Evolutionary conservation across 2,888 invertebrate species (phyloP).

Genomic region (Nymphalis c-album): DNA sequence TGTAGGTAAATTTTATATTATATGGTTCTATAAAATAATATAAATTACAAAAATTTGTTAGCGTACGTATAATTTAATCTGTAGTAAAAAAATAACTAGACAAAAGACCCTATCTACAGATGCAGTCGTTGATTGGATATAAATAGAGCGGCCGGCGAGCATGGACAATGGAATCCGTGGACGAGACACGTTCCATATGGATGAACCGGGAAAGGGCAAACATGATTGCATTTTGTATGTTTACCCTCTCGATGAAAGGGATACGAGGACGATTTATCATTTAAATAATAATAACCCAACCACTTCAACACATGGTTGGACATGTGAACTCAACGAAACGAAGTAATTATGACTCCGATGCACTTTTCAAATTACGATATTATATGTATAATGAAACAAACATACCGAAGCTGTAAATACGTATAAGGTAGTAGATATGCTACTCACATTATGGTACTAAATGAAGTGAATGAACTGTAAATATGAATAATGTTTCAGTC

Average conservation of each 20-base stretch:
- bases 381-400: too few relatives aligned
- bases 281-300: slow-evolving; percentile 2
- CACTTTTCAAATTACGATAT: too few relatives aligned
- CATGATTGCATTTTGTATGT: slow-evolving; percentile 35
- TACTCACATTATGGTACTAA: too few relatives aligned
- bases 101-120: slow-evolving; percentile 16
- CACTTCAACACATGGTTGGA: neutral
- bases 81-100: neutral
- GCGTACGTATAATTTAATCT: neutral
- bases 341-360: too few relatives aligned
- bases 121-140: slow-evolving; percentile 48
- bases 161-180: slow-evolving; percentile 78
- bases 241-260: slow-evolving; percentile 28
- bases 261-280: slow-evolving; percentile 20
- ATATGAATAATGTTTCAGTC: too few relatives aligned
- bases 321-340: too few relatives aligned
- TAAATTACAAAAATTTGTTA: too few relatives aligned
- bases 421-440: too few relatives aligned
- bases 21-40: too few relatives aligned
- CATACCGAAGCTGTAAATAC: too few relatives aligned
- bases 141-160: slow-evolving; percentile 66
- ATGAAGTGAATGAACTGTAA: too few relatives aligned
- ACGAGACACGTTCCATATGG: slow-evolving; percentile 77
- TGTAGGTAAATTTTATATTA: too few relatives aligned
- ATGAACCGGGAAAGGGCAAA: slow-evolving; percentile 71